phyloP scores from a whole-genome alignment of 2,797 vertebrate species.

The Adelosebastes latens region DNA sequence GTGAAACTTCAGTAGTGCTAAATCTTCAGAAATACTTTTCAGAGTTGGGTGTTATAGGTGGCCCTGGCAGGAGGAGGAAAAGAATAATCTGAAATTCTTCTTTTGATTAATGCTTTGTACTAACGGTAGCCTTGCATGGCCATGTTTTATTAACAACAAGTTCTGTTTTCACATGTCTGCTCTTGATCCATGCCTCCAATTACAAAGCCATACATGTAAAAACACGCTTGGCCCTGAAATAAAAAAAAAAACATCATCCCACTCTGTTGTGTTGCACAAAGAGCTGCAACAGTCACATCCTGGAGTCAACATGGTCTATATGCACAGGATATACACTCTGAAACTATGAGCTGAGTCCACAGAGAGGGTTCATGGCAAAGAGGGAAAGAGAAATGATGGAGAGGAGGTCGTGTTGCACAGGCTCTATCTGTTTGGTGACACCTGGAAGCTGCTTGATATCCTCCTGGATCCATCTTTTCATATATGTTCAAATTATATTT shows the following conservation, averaged over 20 bases:
- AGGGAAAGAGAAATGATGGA: too few relatives aligned
- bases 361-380: background rate
- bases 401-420: rapidly evolving
- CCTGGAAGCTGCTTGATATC: too few relatives aligned
- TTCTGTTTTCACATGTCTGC: background rate
- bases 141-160: slow-evolving; percentile 1
- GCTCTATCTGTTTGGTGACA: rapidly evolving
- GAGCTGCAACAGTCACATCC: background rate
- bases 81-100: slow-evolving; percentile 24
- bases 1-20: background rate
- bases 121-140: background rate
- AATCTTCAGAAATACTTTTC: background rate
- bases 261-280: background rate
- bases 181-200: slow-evolving; percentile 9
- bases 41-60: background rate
- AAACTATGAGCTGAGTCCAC: background rate
- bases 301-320: background rate
- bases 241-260: background rate
- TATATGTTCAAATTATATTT: too few relatives aligned
- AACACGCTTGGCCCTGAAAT: slow-evolving; percentile 6
- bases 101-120: slow-evolving; percentile 35
- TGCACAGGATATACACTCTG: background rate
- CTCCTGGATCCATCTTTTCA: too few relatives aligned
- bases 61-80: slow-evolving; percentile 2
- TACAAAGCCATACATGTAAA: background rate